Percentiles rank a stretch among this genome's conserved stretches.
Evolutionary conservation across 2,797 vertebrate species (phyloP).

Genomic region (Anabacerthia variegaticeps): DNA sequence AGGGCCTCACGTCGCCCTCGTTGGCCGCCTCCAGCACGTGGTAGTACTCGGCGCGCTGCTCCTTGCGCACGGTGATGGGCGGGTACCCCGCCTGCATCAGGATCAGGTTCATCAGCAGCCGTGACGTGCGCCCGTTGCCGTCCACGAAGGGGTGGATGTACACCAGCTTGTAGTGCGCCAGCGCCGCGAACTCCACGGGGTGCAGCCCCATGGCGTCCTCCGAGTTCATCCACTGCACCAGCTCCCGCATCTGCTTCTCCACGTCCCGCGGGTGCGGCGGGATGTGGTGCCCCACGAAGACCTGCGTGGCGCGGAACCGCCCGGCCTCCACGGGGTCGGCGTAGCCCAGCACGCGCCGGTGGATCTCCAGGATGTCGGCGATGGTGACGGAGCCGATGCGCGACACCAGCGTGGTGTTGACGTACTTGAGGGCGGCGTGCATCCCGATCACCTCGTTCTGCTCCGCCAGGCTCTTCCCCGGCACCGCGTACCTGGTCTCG

Average conservation of each 20-base stretch:
- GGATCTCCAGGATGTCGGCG: conserved; percentile 89
- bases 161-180: conserved; percentile 96
- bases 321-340: conserved; percentile 94
- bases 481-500: conserved; percentile 93
- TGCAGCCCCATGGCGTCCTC: conserved; percentile 92
- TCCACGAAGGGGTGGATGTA: conserved; percentile 96
- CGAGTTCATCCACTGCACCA: conserved; percentile 94
- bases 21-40: conserved; percentile 90
- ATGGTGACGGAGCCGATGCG: conserved; percentile 83
- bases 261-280: conserved; percentile 91
- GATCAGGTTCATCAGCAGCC: conserved; percentile 95
- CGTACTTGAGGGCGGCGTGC: conserved; percentile 92
- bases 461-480: conserved; percentile 93
- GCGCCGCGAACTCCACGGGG: conserved; percentile 91
- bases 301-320: conserved; percentile 87
- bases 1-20: conserved; percentile 93
- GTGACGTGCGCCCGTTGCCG: conserved; percentile 92
- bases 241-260: conserved; percentile 90
- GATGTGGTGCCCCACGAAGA: conserved; percentile 95
- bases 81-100: conserved; percentile 96
- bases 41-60: conserved; percentile 93
- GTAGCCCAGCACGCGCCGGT: conserved; percentile 90
- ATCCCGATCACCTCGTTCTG: conserved; percentile 97
- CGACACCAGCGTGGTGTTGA: conserved; percentile 90
- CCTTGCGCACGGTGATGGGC: conserved; percentile 93